These are phyloP conservation scores for Nothoprocta pentlandii DNA, from an alignment of 2,113 vertebrate genomes.

Conservation along the genomic window DNA sequence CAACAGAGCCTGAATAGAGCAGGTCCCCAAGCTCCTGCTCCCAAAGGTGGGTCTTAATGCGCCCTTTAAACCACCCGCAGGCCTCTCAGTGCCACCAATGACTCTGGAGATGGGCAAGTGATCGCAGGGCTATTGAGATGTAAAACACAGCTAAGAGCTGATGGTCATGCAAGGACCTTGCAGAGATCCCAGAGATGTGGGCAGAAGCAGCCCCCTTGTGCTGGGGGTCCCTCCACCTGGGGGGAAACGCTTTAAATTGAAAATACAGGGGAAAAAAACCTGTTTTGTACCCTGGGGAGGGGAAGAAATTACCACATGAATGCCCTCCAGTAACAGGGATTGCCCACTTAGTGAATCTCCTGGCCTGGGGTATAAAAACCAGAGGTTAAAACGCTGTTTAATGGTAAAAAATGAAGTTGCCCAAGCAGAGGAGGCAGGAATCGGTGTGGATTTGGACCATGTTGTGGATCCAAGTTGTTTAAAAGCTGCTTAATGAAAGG, in stretches of 20 bases:
- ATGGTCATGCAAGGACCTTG: not conserved
- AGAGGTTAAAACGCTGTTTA: not conserved
- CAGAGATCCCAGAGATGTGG: not conserved
- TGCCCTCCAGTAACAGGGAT: not conserved
- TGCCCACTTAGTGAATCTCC: not conserved
- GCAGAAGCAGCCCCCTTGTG: too few species aligned
- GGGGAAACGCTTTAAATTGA: not conserved
- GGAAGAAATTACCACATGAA: too few species aligned
- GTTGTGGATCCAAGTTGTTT: fast-evolving
- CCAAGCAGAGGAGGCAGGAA: not conserved
- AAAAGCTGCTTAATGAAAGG: not conserved
- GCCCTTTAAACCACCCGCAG: not conserved
- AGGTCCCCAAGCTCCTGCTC: fast-evolving
- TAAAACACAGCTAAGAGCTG: not conserved
- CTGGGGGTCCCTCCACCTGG: not conserved
- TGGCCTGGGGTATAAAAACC: not conserved
- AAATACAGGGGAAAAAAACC: not conserved
- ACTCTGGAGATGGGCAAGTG: not conserved
- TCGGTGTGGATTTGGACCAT: fast-evolving
- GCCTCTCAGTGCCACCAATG: not conserved
- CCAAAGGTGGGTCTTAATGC: not conserved
- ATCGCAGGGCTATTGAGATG: too few species aligned
- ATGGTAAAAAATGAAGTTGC: fast-evolving
- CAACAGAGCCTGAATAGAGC: not conserved
- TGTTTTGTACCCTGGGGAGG: not conserved